Evolutionary conservation across 2,888 invertebrate genomes (phyloP).

Genomic region (Psylliodes chrysocephalus): DNA sequence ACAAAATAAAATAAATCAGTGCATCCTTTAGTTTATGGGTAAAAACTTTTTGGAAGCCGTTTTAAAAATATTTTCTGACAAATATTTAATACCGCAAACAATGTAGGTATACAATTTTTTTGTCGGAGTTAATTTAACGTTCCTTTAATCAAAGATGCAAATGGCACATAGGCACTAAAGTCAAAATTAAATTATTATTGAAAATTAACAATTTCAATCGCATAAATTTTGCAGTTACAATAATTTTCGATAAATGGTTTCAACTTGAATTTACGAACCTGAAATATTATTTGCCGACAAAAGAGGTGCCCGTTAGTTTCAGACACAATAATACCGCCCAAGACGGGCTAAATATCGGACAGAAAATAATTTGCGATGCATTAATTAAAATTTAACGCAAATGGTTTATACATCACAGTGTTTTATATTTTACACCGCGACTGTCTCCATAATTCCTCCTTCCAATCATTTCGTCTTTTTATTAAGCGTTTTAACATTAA

Average conservation of each 20-base stretch:
- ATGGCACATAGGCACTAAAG: background rate
- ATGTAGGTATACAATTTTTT: no score
- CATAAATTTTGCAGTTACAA: background rate
- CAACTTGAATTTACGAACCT: background rate
- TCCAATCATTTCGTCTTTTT: no score
- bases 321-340: background rate
- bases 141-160: constrained; percentile 11
- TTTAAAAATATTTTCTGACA: no score
- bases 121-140: no score
- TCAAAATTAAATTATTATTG: background rate
- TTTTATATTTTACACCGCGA: background rate
- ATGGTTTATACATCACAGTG: background rate
- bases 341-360: background rate
- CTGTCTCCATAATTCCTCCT: background rate
- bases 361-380: background rate
- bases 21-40: no score
- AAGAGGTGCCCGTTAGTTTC: background rate
- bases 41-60: no score
- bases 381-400: no score
- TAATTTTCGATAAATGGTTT: background rate
- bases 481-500: no score
- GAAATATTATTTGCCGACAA: constrained; percentile 2
- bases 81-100: no score
- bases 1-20: no score
- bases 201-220: background rate